Percentiles rank a stretch among this genome's conserved stretches.
These are phyloP conservation scores for Mactromeris polynyma DNA, from an alignment of 2,888 invertebrate species.

Conservation along the genomic window DNA sequence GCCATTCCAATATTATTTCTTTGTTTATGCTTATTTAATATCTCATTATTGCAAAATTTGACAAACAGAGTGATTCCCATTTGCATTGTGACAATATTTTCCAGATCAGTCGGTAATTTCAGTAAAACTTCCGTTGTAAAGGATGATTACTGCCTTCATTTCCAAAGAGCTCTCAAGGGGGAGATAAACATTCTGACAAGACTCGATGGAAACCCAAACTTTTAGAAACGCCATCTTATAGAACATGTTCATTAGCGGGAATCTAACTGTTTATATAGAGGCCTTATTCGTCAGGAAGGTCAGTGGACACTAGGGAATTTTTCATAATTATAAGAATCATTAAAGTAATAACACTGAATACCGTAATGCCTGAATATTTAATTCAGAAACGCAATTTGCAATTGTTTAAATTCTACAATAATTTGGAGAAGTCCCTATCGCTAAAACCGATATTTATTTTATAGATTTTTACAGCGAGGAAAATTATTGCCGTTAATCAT, in stretches of 20 bases:
- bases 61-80: neutral
- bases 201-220: conserved; percentile 11
- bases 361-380: conserved; percentile 25
- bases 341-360: conserved; percentile 39
- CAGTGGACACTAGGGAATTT: conserved; percentile 7
- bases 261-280: conserved; percentile 44
- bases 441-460: conserved; percentile 21
- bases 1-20: neutral
- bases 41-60: neutral
- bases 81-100: neutral
- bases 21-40: neutral
- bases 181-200: conserved; percentile 50
- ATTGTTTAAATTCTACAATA: conserved; percentile 12
- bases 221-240: conserved; percentile 31
- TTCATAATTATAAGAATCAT: conserved; percentile 43
- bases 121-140: conserved; percentile 8
- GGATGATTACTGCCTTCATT: conserved; percentile 14
- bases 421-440: conserved; percentile 20
- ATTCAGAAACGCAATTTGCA: conserved; percentile 18
- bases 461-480: conserved; percentile 14
- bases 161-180: conserved; percentile 39
- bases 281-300: conserved; percentile 9
- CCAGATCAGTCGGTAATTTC: neutral
- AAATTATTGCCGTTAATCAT: conserved; percentile 1
- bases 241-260: conserved; percentile 47